phyloP scores from a whole-genome alignment of 2,888 invertebrate genomes.

The Eulithis prunata region DNA sequence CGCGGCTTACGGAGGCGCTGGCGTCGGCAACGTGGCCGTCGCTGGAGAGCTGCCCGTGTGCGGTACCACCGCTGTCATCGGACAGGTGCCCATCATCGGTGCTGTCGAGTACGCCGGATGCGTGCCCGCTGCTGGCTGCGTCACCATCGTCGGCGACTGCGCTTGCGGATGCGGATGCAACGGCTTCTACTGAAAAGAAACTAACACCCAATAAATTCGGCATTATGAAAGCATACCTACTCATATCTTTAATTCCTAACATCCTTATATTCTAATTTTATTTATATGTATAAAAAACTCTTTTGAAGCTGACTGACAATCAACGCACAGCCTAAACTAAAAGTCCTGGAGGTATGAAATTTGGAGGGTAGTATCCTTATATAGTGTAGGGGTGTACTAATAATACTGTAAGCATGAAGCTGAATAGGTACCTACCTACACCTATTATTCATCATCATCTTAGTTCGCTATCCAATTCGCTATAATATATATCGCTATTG shows the following conservation, averaged over 20 bases:
- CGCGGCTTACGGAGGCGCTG: slow-evolving; percentile 44
- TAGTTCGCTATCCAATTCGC: too few relatives aligned
- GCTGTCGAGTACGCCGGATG: slow-evolving; percentile 41
- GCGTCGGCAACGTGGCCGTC: slow-evolving; percentile 48
- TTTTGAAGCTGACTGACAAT: too few relatives aligned
- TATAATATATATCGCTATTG: too few relatives aligned
- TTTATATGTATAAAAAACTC: too few relatives aligned
- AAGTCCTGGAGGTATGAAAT: too few relatives aligned
- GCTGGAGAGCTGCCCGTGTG: slow-evolving; percentile 51
- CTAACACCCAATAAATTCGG: slow-evolving; percentile 9
- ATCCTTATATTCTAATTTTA: too few relatives aligned
- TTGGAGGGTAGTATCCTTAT: too few relatives aligned
- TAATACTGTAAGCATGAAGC: too few relatives aligned
- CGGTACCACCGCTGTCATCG: slow-evolving; percentile 44
- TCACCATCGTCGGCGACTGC: slow-evolving; percentile 41
- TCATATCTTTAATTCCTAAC: background rate
- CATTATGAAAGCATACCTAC: slow-evolving; percentile 2
- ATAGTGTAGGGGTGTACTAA: too few relatives aligned
- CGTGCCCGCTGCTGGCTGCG: slow-evolving; percentile 38
- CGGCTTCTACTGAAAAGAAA: slow-evolving; percentile 17
- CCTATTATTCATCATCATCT: too few relatives aligned
- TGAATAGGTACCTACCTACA: too few relatives aligned
- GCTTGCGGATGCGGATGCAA: slow-evolving; percentile 41
- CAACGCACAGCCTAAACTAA: too few relatives aligned
- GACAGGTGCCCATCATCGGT: slow-evolving; percentile 44